Base-by-base conservation (phyloP, 92 coral and sea anemone genomes). In the Umimayanthus chanpuru region DNA sequence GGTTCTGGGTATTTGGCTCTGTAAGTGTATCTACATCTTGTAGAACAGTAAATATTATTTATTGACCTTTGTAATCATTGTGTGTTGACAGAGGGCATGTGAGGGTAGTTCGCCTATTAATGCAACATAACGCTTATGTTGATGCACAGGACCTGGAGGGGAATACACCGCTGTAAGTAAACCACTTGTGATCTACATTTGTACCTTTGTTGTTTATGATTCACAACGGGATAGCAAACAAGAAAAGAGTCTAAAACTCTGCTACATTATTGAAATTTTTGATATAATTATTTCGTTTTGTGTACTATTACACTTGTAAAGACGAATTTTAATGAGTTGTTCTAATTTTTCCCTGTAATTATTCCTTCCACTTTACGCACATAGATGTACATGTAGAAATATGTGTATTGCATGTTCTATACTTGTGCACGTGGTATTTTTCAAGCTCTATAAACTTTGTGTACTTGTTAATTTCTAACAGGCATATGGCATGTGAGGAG, bases 401-500 rank as follows among this genome's bases (percentile, higher is more conserved):
- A 4, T 53, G 16, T 32, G 9, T 67, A 67, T 67, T 20, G 7
- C 26, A 67, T 23, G 29, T 2, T 70, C 7, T n/a, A 16, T 38
- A 39, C 3, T 14, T 77, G 43, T 58, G 32, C 14, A 38, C 21
- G 9, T 39, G 23, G 50, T n/a, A 36, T 41, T 82, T 66, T 6
- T 38, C 7, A 65, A n/a, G 28, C 55, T 7, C 32, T 41, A 20
- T 2, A 41, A 47, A 47, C 50, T 47, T 14, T 21, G 32, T 73
- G 43, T 73, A 18, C 20, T 32, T 73, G 39, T 32, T 53, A 4
- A 53, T 53, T 53, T 2, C 58, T 23, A 29, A 28, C 90, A 95
- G 98, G 18, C 99, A 97, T 75, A 91, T 97, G 98, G 98, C 99
- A 8, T 97, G 99, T 82, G 98, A 97, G 83, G 99, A 97, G 73